phyloP scores from a whole-genome alignment of 2,888 invertebrate species.

The Syritta pipiens region DNA sequence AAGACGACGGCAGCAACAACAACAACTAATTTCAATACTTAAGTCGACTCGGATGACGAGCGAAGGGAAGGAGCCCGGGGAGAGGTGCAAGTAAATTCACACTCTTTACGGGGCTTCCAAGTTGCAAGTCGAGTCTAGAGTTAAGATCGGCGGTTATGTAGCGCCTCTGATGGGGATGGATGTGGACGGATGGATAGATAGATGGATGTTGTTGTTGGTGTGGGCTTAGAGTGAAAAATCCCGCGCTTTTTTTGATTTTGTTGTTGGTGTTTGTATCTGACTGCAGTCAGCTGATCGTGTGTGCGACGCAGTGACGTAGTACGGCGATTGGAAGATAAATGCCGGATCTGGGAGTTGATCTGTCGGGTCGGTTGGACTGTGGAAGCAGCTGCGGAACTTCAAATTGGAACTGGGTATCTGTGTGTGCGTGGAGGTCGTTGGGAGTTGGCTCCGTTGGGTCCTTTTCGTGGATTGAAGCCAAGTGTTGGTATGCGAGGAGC shows the following conservation, averaged over 20 bases:
- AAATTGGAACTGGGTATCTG: constrained; percentile 1
- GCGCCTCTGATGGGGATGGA: constrained; percentile 13
- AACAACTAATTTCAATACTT: constrained; percentile 29
- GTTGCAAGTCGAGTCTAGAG: constrained; percentile 42
- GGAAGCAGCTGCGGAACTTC: constrained; percentile 17
- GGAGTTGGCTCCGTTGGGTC: not conserved
- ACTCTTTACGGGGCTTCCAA: constrained; percentile 24
- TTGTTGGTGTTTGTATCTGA: constrained; percentile 12
- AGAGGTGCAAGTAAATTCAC: constrained; percentile 28
- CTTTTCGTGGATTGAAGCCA: not conserved
- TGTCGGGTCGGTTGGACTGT: constrained; percentile 4
- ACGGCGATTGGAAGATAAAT: constrained; percentile 36
- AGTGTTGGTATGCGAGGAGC: not conserved
- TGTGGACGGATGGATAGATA: too few relatives aligned
- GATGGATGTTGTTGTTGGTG: not conserved
- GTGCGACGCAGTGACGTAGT: constrained; percentile 32
- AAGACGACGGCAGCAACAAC: constrained; percentile 13
- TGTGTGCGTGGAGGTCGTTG: not conserved
- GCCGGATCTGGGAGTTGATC: constrained; percentile 63
- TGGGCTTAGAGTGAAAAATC: constrained; percentile 43
- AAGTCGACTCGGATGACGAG: not conserved
- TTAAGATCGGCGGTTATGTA: constrained; percentile 41
- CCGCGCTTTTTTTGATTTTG: constrained; percentile 49
- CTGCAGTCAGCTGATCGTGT: constrained; percentile 57
- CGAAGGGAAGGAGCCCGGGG: not conserved